A percentile compares a stretch with the other conserved stretches of the same genome.
Evolutionary conservation across 2,113 vertebrate genomes (phyloP).

Genomic region (Phoxinus phoxinus): DNA sequence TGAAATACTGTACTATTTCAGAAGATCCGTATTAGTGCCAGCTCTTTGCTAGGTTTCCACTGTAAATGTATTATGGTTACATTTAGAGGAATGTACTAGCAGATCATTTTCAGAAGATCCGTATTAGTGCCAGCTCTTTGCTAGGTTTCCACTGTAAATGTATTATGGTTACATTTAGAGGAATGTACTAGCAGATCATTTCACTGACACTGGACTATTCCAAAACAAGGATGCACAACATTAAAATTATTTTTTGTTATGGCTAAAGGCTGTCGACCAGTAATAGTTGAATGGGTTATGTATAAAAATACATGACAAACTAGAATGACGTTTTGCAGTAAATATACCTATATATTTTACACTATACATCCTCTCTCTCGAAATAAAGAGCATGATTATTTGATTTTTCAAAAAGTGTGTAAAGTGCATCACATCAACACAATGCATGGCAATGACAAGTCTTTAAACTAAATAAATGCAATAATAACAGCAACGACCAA

Average conservation of each 20-base stretch:
- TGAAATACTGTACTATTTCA: no score
- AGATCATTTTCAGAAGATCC: no score
- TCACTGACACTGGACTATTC: no score
- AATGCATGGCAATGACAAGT: background rate
- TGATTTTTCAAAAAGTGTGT: background rate
- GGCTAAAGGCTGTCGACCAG: background rate
- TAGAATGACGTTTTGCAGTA: background rate
- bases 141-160: background rate
- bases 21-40: no score
- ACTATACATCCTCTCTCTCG: no score
- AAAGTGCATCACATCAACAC: background rate
- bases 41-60: background rate
- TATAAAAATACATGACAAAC: background rate
- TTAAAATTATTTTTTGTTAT: background rate
- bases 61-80: background rate
- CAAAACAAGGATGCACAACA: no score
- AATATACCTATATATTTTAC: no score
- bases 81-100: background rate
- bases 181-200: no score
- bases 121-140: background rate
- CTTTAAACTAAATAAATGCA: background rate
- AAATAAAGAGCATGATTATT: no score
- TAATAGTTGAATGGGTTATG: background rate
- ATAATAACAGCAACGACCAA: background rate
- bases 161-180: background rate